Conservation (phyloP, 1,140 invertebrate species). For the Calephelis nemesis region DNA sequence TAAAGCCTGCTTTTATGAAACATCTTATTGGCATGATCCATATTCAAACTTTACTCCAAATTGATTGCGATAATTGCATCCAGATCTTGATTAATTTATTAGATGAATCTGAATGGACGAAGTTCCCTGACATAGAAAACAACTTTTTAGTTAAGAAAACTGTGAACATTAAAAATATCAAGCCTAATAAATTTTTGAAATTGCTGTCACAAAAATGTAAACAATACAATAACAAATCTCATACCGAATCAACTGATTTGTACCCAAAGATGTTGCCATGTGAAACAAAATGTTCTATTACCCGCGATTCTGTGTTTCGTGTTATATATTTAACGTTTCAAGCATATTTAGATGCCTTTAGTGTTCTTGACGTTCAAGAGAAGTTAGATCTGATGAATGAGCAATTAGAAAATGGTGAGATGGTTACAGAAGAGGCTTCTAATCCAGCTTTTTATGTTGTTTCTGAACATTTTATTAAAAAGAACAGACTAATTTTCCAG, state of each 20-base stretch:
- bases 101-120: slow-evolving; percentile 39
- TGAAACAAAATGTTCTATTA: slow-evolving; percentile 21
- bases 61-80: slow-evolving; percentile 43
- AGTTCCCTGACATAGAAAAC: slow-evolving; percentile 31
- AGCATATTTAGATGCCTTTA: slow-evolving; percentile 55
- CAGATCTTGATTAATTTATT: slow-evolving; percentile 48
- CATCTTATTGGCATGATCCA: slow-evolving; percentile 42
- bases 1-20: slow-evolving; percentile 57
- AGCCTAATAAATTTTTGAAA: slow-evolving; percentile 37
- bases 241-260: slow-evolving; percentile 14
- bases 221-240: slow-evolving; percentile 4
- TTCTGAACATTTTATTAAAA: slow-evolving; percentile 48
- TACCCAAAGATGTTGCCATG: slow-evolving; percentile 25
- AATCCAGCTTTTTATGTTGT: slow-evolving; percentile 39
- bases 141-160: slow-evolving; percentile 29
- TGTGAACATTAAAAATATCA: slow-evolving; percentile 25
- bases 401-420: slow-evolving; percentile 25
- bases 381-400: slow-evolving; percentile 47
- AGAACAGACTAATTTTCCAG: slow-evolving; percentile 45
- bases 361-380: slow-evolving; percentile 46
- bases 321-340: slow-evolving; percentile 48
- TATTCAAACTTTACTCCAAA: slow-evolving; percentile 36
- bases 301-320: slow-evolving; percentile 38
- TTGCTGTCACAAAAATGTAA: slow-evolving; percentile 39
- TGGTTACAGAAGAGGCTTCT: slow-evolving; percentile 23